Percentiles rank a stretch among this genome's conserved stretches.
Conservation (phyloP, 2,888 invertebrate genomes). For the Acrobasis suavella region DNA sequence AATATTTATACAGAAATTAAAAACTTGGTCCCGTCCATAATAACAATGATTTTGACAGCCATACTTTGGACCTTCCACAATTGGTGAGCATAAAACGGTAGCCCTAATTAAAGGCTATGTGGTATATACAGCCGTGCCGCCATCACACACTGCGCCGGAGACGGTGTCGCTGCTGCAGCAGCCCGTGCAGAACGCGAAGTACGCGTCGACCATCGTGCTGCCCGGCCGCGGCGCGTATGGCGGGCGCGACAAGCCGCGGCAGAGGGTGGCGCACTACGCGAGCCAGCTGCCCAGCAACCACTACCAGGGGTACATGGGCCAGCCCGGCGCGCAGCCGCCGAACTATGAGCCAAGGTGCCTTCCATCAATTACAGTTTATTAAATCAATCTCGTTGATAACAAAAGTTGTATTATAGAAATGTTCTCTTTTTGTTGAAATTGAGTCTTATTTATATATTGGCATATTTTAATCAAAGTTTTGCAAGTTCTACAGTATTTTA, state of each 20-base stretch:
- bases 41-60: too few species aligned
- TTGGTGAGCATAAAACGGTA: too few species aligned
- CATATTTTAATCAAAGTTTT: too few species aligned
- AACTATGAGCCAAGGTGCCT: constrained; percentile 33
- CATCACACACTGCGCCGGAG: constrained; percentile 77
- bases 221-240: constrained; percentile 65
- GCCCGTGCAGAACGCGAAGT: constrained; percentile 66
- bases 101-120: not conserved
- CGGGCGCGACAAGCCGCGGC: constrained; percentile 62
- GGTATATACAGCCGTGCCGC: constrained; percentile 52
- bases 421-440: too few species aligned
- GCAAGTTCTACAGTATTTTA: too few species aligned
- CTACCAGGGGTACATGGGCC: constrained; percentile 48
- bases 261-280: constrained; percentile 57
- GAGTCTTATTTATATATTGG: too few species aligned
- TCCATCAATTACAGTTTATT: too few species aligned
- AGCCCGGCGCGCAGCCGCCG: constrained; percentile 34
- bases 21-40: too few species aligned
- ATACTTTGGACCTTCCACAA: too few species aligned
- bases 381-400: constrained; percentile 27
- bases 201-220: constrained; percentile 61
- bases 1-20: too few species aligned
- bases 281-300: constrained; percentile 46
- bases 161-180: constrained; percentile 76
- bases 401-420: too few species aligned